phyloP scores from a whole-genome alignment of 2,888 invertebrate species.

The Ectemnius continuus region DNA sequence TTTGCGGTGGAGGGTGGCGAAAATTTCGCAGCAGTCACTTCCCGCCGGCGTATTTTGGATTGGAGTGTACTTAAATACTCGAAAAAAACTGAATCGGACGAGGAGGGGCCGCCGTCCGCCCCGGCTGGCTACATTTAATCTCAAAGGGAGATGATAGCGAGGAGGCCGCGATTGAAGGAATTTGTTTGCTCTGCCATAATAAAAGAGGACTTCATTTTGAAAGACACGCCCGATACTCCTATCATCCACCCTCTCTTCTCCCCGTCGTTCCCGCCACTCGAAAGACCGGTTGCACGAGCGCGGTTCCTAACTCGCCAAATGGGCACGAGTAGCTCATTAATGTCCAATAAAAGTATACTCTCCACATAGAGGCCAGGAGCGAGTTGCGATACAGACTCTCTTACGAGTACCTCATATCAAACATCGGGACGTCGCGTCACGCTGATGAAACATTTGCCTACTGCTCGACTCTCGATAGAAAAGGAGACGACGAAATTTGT shows the following conservation, averaged over 20 bases:
- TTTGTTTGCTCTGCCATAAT: slow-evolving; percentile 53
- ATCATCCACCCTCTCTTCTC: slow-evolving; percentile 19
- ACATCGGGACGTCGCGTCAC: no score
- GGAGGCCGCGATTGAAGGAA: slow-evolving; percentile 49
- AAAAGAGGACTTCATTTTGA: slow-evolving; percentile 46
- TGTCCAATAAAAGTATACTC: slow-evolving; percentile 2
- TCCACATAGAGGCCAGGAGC: not conserved
- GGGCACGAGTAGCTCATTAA: slow-evolving; percentile 14
- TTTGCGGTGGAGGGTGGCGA: no score
- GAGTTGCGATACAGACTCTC: no score
- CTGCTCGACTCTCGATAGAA: not conserved
- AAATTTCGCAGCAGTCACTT: slow-evolving; percentile 5
- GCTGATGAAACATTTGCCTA: not conserved
- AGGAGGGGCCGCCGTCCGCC: slow-evolving; percentile 30
- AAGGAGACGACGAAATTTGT: slow-evolving; percentile 7
- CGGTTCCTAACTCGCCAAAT: slow-evolving; percentile 35
- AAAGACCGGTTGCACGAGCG: slow-evolving; percentile 22
- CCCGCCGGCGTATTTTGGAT: not conserved
- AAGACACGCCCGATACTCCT: slow-evolving; percentile 47
- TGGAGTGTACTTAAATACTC: slow-evolving; percentile 50
- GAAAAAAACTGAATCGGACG: slow-evolving; percentile 52
- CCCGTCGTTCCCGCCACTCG: slow-evolving; percentile 27
- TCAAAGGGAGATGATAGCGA: slow-evolving; percentile 58
- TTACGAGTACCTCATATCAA: no score
- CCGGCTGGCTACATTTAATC: slow-evolving; percentile 52